Conservation (phyloP, 2,888 invertebrate genomes). For the Volucella inflata region DNA sequence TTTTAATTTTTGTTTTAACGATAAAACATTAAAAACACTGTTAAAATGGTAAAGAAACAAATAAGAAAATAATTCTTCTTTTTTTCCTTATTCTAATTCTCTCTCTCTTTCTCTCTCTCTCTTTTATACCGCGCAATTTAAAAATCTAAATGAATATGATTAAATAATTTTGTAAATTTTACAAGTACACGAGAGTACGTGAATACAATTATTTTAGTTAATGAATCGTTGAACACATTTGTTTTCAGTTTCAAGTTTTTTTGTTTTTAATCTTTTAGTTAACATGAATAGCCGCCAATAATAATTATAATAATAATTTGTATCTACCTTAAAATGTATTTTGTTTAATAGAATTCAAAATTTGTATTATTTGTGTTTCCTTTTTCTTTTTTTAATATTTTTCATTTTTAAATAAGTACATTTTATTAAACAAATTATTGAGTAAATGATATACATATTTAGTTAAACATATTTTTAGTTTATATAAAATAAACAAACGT, state of each 20-base stretch:
- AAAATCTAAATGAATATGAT: constrained; percentile 13
- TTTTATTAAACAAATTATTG: constrained; percentile 41
- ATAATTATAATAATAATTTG: constrained; percentile 28
- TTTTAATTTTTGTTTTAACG: no score
- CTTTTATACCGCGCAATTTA: constrained; percentile 54
- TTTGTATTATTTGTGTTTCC: constrained; percentile 54
- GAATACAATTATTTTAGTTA: constrained; percentile 25
- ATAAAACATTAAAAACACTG: no score
- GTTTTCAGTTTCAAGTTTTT: neutral
- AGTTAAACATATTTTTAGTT: constrained; percentile 36
- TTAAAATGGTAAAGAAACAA: constrained; percentile 10
- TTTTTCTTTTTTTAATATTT: constrained; percentile 8
- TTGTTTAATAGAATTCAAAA: constrained; percentile 48
- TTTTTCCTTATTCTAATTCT: constrained; percentile 38
- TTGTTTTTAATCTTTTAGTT: constrained; percentile 40
- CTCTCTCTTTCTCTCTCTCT: constrained; percentile 25
- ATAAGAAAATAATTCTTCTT: constrained; percentile 22
- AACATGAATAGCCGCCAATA: constrained; percentile 9
- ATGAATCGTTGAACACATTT: constrained; percentile 8
- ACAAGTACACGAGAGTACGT: constrained; percentile 25
- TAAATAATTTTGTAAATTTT: constrained; percentile 52
- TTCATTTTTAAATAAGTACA: constrained; percentile 5
- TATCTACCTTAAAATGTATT: no score
- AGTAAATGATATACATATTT: constrained; percentile 11
- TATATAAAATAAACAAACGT: constrained; percentile 68